Conservation (phyloP, 2,888 invertebrate genomes). For the Meta bourneti region DNA sequence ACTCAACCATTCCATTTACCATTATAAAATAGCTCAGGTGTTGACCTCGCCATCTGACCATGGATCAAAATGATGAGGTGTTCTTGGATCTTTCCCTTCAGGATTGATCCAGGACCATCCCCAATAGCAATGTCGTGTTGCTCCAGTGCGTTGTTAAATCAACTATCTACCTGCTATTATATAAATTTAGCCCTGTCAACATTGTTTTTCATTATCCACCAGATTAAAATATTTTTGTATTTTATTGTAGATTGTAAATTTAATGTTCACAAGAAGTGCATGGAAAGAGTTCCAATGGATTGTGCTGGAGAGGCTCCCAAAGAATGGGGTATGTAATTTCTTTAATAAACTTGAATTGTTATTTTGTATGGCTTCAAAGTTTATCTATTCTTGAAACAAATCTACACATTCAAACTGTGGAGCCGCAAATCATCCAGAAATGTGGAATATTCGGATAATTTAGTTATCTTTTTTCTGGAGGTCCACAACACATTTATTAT, state of each 20-base stretch:
- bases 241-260: conserved; percentile 88
- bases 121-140: too few relatives aligned
- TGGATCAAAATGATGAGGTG: too few relatives aligned
- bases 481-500: background rate
- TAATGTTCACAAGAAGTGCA: conserved; percentile 96
- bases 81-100: too few relatives aligned
- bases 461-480: background rate
- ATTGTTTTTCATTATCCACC: too few relatives aligned
- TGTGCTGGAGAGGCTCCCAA: conserved; percentile 89
- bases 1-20: too few relatives aligned
- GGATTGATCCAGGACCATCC: too few relatives aligned
- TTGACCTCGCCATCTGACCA: too few relatives aligned
- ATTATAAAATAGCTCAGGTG: too few relatives aligned
- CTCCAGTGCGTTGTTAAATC: too few relatives aligned
- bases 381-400: background rate
- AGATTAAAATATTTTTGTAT: too few relatives aligned
- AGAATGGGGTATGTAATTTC: conserved; percentile 80
- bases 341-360: background rate
- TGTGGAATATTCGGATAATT: background rate
- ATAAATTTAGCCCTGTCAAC: too few relatives aligned
- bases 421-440: background rate
- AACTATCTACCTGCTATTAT: too few relatives aligned
- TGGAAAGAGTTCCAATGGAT: conserved; percentile 93
- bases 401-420: background rate
- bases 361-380: background rate